phyloP scores from a whole-genome alignment of 2,113 vertebrate species.

The Grantiella picta region DNA sequence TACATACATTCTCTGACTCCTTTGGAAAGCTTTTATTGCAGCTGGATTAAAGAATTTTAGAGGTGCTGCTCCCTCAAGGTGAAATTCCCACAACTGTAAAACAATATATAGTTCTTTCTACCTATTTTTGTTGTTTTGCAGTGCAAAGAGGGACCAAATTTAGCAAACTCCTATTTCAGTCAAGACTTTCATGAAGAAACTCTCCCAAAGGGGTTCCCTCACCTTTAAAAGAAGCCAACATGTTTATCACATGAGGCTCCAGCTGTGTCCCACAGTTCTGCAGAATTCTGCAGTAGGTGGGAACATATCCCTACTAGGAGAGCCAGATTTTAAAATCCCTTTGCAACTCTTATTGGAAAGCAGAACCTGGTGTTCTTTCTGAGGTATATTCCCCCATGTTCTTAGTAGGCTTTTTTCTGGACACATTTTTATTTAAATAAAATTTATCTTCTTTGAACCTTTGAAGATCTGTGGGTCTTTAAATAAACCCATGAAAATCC shows the following conservation, averaged over 20 bases:
- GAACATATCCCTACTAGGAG: neutral
- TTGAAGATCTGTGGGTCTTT: neutral
- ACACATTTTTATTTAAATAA: neutral
- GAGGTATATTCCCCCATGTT: neutral
- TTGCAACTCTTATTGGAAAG: neutral
- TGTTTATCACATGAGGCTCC: accelerated
- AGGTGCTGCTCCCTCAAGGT: neutral
- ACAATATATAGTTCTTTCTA: neutral
- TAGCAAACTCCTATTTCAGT: neutral
- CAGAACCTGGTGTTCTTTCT: neutral
- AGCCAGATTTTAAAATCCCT: neutral
- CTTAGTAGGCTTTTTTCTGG: neutral
- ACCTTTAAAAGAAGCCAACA: neutral
- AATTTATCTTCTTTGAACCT: neutral
- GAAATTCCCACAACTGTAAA: neutral
- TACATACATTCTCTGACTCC: neutral
- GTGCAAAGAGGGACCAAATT: neutral
- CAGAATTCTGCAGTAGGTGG: neutral
- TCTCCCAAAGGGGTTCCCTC: neutral
- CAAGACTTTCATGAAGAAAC: neutral
- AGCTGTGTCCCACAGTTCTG: neutral
- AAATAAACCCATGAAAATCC: neutral
- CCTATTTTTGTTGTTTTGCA: neutral
- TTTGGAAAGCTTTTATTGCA: neutral
- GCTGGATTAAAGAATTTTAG: neutral